These are phyloP conservation scores for Lepidonotus clava DNA, from an alignment of 2,888 invertebrate species.

Conservation along the genomic window DNA sequence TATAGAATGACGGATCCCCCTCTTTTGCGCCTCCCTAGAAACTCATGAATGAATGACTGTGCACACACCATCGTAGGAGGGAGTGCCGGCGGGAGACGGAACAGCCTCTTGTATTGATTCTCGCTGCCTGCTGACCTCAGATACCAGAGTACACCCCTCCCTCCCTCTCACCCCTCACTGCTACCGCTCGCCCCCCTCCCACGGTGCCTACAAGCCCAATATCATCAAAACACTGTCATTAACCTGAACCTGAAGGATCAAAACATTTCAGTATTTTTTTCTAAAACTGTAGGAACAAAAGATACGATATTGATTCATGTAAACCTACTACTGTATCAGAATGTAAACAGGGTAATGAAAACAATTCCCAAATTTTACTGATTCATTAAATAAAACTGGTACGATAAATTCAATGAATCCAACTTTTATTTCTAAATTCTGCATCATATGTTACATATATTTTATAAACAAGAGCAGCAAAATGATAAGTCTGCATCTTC, in stretches of 20 bases:
- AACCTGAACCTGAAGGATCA: not conserved
- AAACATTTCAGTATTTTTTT: no score
- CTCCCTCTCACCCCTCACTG: not conserved
- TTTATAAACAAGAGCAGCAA: no score
- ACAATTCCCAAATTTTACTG: no score
- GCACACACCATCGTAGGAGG: constrained; percentile 30
- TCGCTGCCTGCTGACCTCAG: constrained; percentile 49
- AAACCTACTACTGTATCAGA: no score
- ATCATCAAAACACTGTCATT: not conserved
- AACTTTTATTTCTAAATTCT: no score
- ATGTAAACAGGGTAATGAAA: no score
- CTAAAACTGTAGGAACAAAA: no score
- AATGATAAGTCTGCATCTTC: no score
- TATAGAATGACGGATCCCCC: constrained; percentile 10
- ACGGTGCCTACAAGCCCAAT: not conserved
- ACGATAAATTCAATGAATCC: no score
- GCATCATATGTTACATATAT: no score
- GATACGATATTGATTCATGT: no score
- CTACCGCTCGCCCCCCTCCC: not conserved
- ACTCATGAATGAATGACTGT: constrained; percentile 53
- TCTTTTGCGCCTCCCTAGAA: constrained; percentile 9
- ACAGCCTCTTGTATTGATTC: constrained; percentile 53
- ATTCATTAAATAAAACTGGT: no score
- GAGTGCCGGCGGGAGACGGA: not conserved
- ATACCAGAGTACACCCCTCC: constrained; percentile 40